Evolutionary conservation across 2,888 invertebrate genomes (phyloP), one percentile per base, ranked within the genome.

Genomic region (Colostygia pectinataria): DNA sequence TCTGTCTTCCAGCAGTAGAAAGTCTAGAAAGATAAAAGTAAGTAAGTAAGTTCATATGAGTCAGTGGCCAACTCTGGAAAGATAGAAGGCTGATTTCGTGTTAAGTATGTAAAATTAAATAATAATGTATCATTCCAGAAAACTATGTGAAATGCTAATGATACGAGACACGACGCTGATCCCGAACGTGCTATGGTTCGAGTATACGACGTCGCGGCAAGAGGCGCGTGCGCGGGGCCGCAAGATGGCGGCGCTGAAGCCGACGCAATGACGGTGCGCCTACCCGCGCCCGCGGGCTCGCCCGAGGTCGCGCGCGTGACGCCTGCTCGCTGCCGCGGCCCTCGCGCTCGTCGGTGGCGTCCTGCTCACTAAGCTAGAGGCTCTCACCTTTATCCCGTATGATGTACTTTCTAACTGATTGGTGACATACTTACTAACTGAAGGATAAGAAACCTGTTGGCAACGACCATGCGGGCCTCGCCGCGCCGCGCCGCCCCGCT

Each of bases 121-220:
- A 20, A 1, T 20, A 6, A 10, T 15, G 7, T 20, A 0, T 10
- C n/a, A 28, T 90, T 91, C 18, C 90, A 97, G 97, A 93, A 95
- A 94, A 85, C 83, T 96, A 61, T 95, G 96, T 48, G 97, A 98
- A 86, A 93, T 96, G 80, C 85, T 97, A 53, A 93, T 98, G 87
- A 87, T 98, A 53, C 92, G 97, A 57, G 98, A 98, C 76, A 96
- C 97, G 27, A 96, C 97, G 0, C 85, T 97, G 48, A 98, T 98
- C 77, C 97, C 97, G 15, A 97, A 98, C 80, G 95, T 98, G 10
- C 80, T 97, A 60, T 97, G 97, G 97, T 98, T 98, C 78, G 97
- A 98, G 79, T 98, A 98, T 79, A 97, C 96, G 15, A 95, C 95
- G 59, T 94, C 95, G 43, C 91, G 97, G 58, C 94, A 95, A 67